Evolutionary conservation across 2,113 vertebrate species (phyloP).

Genomic region (Candoia aspera): DNA sequence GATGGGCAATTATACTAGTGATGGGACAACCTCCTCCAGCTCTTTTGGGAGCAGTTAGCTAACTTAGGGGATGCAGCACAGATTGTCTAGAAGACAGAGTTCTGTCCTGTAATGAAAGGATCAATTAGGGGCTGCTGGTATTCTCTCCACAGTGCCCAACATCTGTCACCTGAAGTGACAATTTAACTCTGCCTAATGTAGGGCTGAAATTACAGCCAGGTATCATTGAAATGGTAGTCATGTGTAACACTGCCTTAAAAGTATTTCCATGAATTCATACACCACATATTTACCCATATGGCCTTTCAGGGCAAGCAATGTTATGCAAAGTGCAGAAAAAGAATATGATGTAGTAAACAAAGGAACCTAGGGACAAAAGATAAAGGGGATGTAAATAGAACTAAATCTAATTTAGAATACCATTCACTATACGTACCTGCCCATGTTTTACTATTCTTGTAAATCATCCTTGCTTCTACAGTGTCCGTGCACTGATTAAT

Average conservation of each 20-base stretch:
- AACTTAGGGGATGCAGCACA: neutral
- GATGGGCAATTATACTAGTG: neutral
- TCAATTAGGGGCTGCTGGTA: neutral
- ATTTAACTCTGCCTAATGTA: neutral
- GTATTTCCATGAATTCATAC: neutral
- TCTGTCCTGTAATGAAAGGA: neutral
- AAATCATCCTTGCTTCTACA: neutral
- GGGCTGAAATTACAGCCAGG: neutral
- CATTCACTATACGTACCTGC: neutral
- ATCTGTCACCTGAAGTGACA: neutral
- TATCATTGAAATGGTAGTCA: neutral
- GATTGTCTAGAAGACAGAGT: neutral
- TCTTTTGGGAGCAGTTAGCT: neutral
- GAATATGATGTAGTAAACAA: neutral
- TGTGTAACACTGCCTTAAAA: neutral
- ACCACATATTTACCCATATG: neutral
- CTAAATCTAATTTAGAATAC: neutral
- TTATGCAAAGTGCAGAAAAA: neutral
- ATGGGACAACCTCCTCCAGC: neutral
- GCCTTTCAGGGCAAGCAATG: neutral
- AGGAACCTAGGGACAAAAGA: neutral
- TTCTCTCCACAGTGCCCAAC: neutral
- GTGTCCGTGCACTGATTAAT: neutral
- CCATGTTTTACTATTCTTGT: neutral
- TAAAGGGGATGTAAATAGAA: neutral